Evolutionary conservation across 2,113 vertebrate species (phyloP), one percentile per base, ranked within the genome.

Genomic region (Hyperopisus bebe): DNA sequence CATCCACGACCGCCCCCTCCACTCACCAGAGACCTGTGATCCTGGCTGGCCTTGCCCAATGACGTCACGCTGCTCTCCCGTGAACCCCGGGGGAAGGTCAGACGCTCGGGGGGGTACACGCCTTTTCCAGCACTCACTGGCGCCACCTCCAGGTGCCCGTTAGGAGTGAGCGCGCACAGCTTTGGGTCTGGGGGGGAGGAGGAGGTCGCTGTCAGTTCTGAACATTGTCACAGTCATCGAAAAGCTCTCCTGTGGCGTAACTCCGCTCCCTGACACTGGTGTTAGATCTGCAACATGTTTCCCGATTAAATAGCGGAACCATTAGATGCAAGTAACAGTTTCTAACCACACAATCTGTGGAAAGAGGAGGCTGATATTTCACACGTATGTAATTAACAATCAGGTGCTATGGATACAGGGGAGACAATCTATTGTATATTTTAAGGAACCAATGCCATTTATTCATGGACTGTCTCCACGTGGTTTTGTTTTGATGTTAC

Each of bases 11-110:
- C 3, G 1, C 35, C 35, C 31, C 5, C 74, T 17, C 15, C 35
- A 87, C 94, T 97, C 93, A 98, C 98, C 96, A 96, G 91, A 62
- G 97, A 95, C 44, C 95, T 95, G 91, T 97, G 97, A 89, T 99
- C 98, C 21, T 96, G 96, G 90, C 95, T 97, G 53, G 95, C 94
- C 91, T 97, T 96, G 48, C 97, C 97, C 90, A 99, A 93, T 0
- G 98, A 99, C 95, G 97, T 98, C 19, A 98, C 96, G 0, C 98
- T 99, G 94, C 96, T 99, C 92, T 98, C 99, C 89, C 97, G 95
- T 50, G 97, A 97, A 39, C 95, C 95, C 48, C 97, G 92, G 42
- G 97, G 93, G 88, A 97, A 94, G 86, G 94, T 94, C 90, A 97
- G 89, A 6, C 96, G 95, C 90, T 99, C 98, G 1, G 97, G 95